Conservation (phyloP, 2,888 invertebrate species). For the Amphipyra tragopoginis region DNA sequence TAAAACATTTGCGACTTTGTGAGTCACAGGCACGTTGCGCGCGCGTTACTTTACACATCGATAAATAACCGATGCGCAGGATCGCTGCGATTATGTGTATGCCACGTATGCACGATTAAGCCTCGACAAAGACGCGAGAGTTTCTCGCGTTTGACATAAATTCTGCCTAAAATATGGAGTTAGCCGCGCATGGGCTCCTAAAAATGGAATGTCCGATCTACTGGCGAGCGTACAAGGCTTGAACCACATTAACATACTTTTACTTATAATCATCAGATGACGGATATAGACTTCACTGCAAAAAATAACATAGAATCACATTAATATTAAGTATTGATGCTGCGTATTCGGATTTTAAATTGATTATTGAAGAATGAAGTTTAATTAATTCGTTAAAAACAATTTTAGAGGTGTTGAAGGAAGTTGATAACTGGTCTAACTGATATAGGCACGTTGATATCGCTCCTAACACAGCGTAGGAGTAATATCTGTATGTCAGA, state of each 20-base stretch:
- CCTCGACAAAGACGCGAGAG: constrained; percentile 6
- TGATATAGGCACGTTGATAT: not conserved
- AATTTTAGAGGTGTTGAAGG: not conserved
- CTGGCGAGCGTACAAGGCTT: constrained; percentile 16
- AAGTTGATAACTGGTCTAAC: not conserved
- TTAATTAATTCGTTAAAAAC: not conserved
- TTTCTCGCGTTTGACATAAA: constrained; percentile 17
- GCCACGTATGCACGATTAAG: not conserved
- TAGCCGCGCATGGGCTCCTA: constrained; percentile 15
- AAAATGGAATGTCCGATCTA: constrained; percentile 26
- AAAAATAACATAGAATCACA: not conserved
- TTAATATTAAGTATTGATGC: not conserved
- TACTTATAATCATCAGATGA: constrained; percentile 13
- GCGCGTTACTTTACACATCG: not conserved
- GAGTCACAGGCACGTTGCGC: not conserved
- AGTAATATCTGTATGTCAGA: constrained; percentile 9
- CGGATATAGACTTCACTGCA: constrained; percentile 7
- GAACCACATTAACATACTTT: constrained; percentile 44
- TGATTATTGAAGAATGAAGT: not conserved
- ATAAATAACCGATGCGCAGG: not conserved
- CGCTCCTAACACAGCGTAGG: not conserved
- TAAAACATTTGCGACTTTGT: constrained; percentile 9
- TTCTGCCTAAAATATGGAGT: constrained; percentile 21
- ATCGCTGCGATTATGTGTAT: not conserved
- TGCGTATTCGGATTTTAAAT: not conserved